Base-by-base conservation (phyloP, 1,140 invertebrate species). In the Anastrepha ludens region DNA sequence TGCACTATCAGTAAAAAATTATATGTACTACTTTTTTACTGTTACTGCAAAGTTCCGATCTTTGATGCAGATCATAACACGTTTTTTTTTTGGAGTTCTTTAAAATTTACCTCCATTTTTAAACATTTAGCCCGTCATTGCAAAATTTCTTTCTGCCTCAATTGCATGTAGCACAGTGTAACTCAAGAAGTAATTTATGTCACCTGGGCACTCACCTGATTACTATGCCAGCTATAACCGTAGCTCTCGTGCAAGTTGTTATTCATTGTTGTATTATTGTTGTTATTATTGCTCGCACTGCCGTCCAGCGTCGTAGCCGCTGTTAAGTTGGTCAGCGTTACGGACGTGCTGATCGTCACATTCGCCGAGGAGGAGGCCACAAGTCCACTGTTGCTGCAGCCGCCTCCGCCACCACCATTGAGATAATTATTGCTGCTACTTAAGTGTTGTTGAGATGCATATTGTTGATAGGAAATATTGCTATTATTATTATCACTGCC, bases 381-480 rank as follows among this genome's bases (percentile, higher is more conserved):
- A 11, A 50, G 60, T 20, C 17, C 8, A 44, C 67, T 47, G 15
- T 47, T 41, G 44, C 74, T 55, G 17, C 74, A 17, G 17, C 44
- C 74, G 55, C 41, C 17, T 20, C 74, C 70, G 50, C 13, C 70
- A 9, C 74, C 74, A 81, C 86, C 87, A 87, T 88, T 88, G 50
- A 88, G 62, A 87, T 88, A 88, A 74, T 86, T 87, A 60, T 78
- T 87, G 89, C 70, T 88, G 70, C 60, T 88, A 88, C 89, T 91
- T 89, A 74, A 64, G 90, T 90, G 91, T 92, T 91, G 41, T 90
- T 92, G 91, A 92, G 90, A 92, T 91, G 91, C 90, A 89, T 91
- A 91, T 89, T 92, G 91, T 90, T 92, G 90, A 91, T 92, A 92
- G 90, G 90, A 90, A 88, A 94, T 93, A 89, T 91, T 94, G 88